These are phyloP conservation scores for Meteorus colon DNA, from an alignment of 2,888 invertebrate genomes.

Conservation along the genomic window DNA sequence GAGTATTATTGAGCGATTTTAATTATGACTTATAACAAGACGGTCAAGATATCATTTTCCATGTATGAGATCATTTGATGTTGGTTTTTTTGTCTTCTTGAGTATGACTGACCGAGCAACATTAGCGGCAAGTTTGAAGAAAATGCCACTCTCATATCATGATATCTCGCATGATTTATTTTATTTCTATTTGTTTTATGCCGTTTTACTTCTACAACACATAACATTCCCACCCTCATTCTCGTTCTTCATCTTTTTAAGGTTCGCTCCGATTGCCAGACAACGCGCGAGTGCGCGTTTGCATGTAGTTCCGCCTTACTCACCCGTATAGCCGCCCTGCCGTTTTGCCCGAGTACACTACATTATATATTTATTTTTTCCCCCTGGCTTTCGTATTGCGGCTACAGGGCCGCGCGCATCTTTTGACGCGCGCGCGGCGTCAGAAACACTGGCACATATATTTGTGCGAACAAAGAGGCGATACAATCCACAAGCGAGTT, in stretches of 20 bases:
- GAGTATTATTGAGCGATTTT: too few species aligned
- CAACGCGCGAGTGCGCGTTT: background rate
- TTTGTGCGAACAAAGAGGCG: background rate
- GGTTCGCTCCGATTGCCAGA: constrained; percentile 13
- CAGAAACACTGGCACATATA: background rate
- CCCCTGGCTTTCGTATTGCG: background rate
- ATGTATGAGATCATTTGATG: too few species aligned
- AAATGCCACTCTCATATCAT: background rate
- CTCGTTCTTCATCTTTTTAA: constrained; percentile 4
- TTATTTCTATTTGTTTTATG: background rate
- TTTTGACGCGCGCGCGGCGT: background rate
- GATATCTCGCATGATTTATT: background rate
- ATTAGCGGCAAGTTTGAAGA: constrained; percentile 7
- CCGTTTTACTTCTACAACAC: background rate
- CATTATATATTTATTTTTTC: constrained; percentile 19
- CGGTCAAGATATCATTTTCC: too few species aligned
- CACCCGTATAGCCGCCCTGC: constrained; percentile 30
- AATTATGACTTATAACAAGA: too few species aligned
- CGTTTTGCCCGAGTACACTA: constrained; percentile 31
- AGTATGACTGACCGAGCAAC: background rate
- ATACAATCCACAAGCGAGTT: background rate
- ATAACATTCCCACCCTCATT: background rate
- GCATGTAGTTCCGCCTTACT: constrained; percentile 20
- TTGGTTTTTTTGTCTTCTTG: too few species aligned
- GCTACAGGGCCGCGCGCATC: background rate